phyloP scores from a whole-genome alignment of 2,888 invertebrate genomes.

The Aporophyla nigra region DNA sequence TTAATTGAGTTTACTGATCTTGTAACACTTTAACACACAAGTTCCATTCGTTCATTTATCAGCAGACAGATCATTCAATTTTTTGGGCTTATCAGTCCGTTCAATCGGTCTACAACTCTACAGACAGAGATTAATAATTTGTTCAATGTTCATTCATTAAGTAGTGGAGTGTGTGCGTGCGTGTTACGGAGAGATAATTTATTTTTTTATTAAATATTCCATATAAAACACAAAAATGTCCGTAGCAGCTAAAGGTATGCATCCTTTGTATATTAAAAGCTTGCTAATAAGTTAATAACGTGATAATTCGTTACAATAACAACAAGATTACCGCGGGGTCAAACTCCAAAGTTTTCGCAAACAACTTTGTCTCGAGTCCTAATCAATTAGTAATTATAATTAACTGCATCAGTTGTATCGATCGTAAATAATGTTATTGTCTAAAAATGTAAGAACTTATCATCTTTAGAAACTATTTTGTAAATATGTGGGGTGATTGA shows the following conservation, averaged over 20 bases:
- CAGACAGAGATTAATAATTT: conserved; percentile 12
- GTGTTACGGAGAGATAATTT: conserved; percentile 18
- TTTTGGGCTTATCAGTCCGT: conserved; percentile 41
- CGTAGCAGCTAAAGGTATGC: conserved; percentile 85
- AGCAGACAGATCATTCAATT: conserved; percentile 61
- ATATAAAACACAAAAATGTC: conserved; percentile 77
- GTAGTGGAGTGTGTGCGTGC: conserved; percentile 51
- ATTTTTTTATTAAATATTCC: conserved; percentile 9
- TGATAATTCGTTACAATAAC: conserved; percentile 6
- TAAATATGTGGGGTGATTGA: conserved; percentile 34
- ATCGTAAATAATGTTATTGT: neutral
- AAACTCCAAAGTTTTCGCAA: conserved; percentile 70
- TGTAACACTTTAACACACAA: conserved; percentile 54
- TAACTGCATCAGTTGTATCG: neutral
- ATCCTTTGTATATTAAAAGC: neutral
- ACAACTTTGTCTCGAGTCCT: conserved; percentile 13
- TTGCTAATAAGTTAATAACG: neutral
- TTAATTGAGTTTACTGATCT: conserved; percentile 14
- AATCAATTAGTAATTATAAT: neutral
- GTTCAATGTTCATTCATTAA: conserved; percentile 53
- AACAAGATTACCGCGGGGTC: conserved; percentile 64
- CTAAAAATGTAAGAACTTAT: neutral
- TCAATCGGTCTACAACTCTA: conserved; percentile 56
- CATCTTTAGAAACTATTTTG: neutral
- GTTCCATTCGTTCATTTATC: conserved; percentile 59